A percentile compares a stretch with the other conserved stretches of the same genome.
These are phyloP conservation scores for Dryococelus australis DNA, from an alignment of 2,888 invertebrate species.

Conservation along the genomic window DNA sequence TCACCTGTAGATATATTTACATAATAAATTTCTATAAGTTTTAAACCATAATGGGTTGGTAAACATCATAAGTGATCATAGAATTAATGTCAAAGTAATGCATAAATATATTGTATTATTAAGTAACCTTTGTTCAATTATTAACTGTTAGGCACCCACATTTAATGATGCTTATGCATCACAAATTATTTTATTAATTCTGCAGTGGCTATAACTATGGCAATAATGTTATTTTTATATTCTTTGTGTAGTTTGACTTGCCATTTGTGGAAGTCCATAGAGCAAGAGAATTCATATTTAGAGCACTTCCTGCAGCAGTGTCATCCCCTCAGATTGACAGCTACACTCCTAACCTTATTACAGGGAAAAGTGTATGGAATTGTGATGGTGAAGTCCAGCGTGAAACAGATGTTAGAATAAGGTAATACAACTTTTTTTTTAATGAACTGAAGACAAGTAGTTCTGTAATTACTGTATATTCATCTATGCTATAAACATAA, in stretches of 20 bases:
- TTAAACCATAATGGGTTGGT: too few species aligned
- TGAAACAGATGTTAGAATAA: constrained; percentile 70
- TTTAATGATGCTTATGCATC: too few species aligned
- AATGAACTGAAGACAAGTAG: too few species aligned
- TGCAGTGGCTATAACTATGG: not conserved
- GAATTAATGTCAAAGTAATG: not conserved
- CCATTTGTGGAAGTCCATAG: constrained; percentile 78
- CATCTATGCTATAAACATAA: too few species aligned
- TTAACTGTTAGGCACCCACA: too few species aligned
- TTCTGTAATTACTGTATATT: too few species aligned
- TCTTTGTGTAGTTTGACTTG: constrained; percentile 66
- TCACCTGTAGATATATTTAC: too few species aligned
- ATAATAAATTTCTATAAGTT: too few species aligned
- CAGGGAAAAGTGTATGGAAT: constrained; percentile 74
- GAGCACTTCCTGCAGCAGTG: constrained; percentile 58
- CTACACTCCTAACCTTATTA: constrained; percentile 52
- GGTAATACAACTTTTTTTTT: constrained; percentile 55
- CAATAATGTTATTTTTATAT: not conserved
- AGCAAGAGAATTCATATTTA: constrained; percentile 74
- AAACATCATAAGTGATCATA: not conserved
- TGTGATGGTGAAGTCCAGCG: constrained; percentile 81
- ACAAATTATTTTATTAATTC: not conserved
- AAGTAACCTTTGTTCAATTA: too few species aligned
- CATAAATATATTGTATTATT: not conserved
- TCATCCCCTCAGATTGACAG: constrained; percentile 47